Evolutionary conservation across 2,888 invertebrate genomes (phyloP), one percentile per base, ranked within the genome.

Genomic region (Dasysyrphus albostriatus): DNA sequence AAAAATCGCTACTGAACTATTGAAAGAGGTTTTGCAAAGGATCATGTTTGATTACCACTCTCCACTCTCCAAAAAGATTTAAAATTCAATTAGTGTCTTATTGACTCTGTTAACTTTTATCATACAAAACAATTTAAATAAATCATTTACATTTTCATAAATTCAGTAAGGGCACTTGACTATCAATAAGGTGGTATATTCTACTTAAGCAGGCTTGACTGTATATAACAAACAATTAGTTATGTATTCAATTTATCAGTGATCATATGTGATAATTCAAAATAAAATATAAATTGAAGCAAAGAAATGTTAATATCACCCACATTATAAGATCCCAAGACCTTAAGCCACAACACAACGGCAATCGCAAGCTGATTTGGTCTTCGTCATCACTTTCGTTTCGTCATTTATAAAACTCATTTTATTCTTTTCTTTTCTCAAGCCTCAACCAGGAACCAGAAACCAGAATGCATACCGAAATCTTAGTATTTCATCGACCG

Each of bases 401-500:
- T 24, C 59, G 19, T 59, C 39, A 59, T 39, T 58, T 24, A 24
- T 24, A 51, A 54, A 54, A 54, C 16, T 34, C 10, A 58, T 58
- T 34, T 63, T n/a, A 32, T 12, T 65, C 34, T 32, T n/a, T 49
- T 34, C 67, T 49, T 8, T 37, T 19, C 6, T 39, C 61, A 39
- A 61, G 24, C 39, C 24, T 12, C 19, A 59, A 59, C 37, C 12
- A 37, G 37, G 14, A 51, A 51, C 6, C 24, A 42, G 12, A 42
- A 24, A 14, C 12, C 39, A 54, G 54, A 54, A 67, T 34, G 47
- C 65, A 65, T 75, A 56, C 39, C 39, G 37, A 24, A 77, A 39
- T 37, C 47, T 58, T 58, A 77, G 76, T 77, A 59, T 59, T 49
- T 39, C 37, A 59, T 65, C 63, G 69, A 69, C 47, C 76, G 69